Evolutionary conservation across 2,888 invertebrate genomes (phyloP).

Genomic region (Campaea margaritaria): DNA sequence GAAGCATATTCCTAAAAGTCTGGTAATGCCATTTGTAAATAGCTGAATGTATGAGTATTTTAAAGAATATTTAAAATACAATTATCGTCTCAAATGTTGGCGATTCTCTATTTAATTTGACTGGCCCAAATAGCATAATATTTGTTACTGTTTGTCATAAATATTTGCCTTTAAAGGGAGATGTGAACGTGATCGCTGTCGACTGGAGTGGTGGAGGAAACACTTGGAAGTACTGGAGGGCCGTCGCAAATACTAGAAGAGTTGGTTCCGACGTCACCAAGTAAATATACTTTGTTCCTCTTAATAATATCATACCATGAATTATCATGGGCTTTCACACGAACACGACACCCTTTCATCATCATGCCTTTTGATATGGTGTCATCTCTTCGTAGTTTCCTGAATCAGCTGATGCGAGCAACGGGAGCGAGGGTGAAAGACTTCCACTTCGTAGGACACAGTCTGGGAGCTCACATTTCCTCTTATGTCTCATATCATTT

Average conservation of each 20-base stretch:
- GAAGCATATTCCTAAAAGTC: neutral
- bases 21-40: neutral
- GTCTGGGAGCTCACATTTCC: slow-evolving; percentile 87
- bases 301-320: neutral
- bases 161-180: slow-evolving; percentile 70
- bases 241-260: slow-evolving; percentile 84
- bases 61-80: too few relatives aligned
- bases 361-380: neutral
- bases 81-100: too few relatives aligned
- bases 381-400: slow-evolving; percentile 64
- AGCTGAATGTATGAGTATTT: neutral
- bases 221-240: slow-evolving; percentile 86
- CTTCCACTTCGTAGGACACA: slow-evolving; percentile 86
- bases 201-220: slow-evolving; percentile 88
- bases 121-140: too few relatives aligned
- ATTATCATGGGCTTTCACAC: too few relatives aligned
- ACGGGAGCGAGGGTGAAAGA: slow-evolving; percentile 67
- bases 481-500: slow-evolving; percentile 82
- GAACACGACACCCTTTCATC: too few relatives aligned
- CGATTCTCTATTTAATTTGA: too few relatives aligned
- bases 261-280: slow-evolving; percentile 83
- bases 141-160: too few relatives aligned
- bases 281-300: slow-evolving; percentile 51
- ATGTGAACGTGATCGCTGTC: slow-evolving; percentile 86
- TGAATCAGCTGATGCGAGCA: slow-evolving; percentile 71